Base-by-base conservation (phyloP, 2,888 invertebrate genomes). In the Clostera curtula region DNA sequence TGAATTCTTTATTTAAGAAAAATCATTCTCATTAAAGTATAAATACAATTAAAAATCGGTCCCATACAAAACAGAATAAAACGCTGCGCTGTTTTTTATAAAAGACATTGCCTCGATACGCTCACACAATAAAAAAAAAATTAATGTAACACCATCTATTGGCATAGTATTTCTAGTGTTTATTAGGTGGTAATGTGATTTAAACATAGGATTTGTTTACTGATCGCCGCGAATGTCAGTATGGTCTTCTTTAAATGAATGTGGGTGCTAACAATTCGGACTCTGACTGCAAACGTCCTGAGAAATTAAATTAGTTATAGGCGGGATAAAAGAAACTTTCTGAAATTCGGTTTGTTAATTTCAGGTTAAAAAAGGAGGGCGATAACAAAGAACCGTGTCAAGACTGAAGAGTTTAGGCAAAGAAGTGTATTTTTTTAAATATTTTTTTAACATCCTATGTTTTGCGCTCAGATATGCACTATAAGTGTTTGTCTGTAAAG, bases 361-460 rank as follows among this genome's bases (percentile, higher is more conserved):
- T 71, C 77, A 76, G 77, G 74, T 69, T 73, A 39, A 75, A 71
- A 69, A 56, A 53, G 66, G 68, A 62, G 58, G 49, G 48, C 54
- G 53, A 56, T 49, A 51, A 58, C 56, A 59, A 46, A 37, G 61
- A 67, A 52, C 53, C 54, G 52, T 39, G 52, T 30, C 64, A 68
- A 67, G 69, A 70, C 60, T 65, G 64, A 70, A 49, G 64, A 34
- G 43, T 38, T 52, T 65, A 65, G 61, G 52, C 60, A 59, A 62
- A 51, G 46, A 33, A 31, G 32, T 31, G 38, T 20, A 14, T 21
- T 19, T 14, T 6, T 7, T 23, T 25, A 16, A 13, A 3, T 21
- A 11, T 21, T 21, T 3, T 7, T 7, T 20, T 6, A 3, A 9
- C 10, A 10, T 4, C 3, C 5, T 5, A 10, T 11, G 10, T 3